phyloP scores from a whole-genome alignment of 2,888 invertebrate species.

The Polydrusus cervinus region DNA sequence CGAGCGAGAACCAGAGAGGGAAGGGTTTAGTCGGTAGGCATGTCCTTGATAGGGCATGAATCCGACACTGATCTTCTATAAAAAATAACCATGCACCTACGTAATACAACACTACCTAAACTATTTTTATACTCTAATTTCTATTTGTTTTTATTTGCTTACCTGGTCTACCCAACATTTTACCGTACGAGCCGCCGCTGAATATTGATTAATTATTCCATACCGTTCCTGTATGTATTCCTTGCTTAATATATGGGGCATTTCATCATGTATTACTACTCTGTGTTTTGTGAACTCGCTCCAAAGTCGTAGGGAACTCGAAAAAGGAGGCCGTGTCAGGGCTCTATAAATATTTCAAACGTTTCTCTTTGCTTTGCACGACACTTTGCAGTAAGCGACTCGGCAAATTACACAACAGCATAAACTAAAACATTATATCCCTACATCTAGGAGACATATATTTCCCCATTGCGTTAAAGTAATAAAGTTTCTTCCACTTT shows the following conservation, averaged over 20 bases:
- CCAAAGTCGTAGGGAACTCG: conserved; percentile 17
- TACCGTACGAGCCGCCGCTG: no score
- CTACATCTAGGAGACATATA: not conserved
- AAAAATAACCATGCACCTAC: no score
- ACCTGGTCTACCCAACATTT: no score
- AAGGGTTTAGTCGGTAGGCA: no score
- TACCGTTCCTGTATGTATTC: conserved; percentile 59
- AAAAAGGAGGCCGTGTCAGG: conserved; percentile 11
- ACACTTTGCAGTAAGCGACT: conserved; percentile 12
- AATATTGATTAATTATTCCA: no score
- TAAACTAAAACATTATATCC: conserved; percentile 9
- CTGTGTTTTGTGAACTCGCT: conserved; percentile 65
- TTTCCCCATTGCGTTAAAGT: not conserved
- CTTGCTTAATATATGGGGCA: conserved; percentile 62
- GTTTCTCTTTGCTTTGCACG: conserved; percentile 28
- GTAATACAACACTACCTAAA: no score
- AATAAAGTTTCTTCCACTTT: conserved; percentile 2
- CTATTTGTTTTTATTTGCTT: no score
- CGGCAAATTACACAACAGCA: not conserved
- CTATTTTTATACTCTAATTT: no score
- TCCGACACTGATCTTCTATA: no score
- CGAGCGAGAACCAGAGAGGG: no score
- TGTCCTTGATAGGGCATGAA: no score
- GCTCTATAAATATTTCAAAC: conserved; percentile 33
- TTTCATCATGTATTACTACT: conserved; percentile 67